phyloP scores from a whole-genome alignment of 2,797 vertebrate genomes.

The Heteromormyrus szaboi region DNA sequence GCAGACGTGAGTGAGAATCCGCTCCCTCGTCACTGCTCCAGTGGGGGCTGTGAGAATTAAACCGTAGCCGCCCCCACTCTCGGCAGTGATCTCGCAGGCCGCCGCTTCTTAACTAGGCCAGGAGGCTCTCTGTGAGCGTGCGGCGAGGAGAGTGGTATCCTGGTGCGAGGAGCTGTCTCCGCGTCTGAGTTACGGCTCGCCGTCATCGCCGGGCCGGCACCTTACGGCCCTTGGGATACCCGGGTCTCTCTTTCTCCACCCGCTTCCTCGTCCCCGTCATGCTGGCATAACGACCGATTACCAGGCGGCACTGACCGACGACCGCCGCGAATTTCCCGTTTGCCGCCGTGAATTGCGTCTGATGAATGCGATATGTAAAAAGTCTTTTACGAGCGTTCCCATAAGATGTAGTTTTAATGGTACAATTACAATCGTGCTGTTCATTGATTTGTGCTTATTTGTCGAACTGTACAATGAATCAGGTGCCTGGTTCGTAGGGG shows the following conservation, averaged over 20 bases:
- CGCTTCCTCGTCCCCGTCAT: neutral
- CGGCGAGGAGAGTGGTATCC: neutral
- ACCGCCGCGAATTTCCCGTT: too few species aligned
- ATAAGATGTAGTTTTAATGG: constrained; percentile 1
- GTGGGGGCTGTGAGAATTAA: neutral
- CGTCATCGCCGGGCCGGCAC: neutral
- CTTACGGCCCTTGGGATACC: neutral
- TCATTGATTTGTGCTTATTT: neutral
- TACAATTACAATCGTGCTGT: neutral
- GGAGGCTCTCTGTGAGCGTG: neutral
- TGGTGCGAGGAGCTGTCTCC: neutral
- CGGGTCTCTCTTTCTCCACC: neutral
- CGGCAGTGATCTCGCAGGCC: neutral
- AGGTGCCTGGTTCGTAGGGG: neutral
- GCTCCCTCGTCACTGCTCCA: neutral
- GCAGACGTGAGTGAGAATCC: neutral
- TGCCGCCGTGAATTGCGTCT: neutral
- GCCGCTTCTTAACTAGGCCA: neutral
- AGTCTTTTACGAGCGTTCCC: neutral
- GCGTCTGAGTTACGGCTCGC: neutral
- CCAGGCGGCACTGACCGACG: neutral
- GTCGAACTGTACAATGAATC: neutral
- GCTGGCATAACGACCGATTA: neutral
- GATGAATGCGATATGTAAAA: neutral
- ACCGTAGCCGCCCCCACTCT: neutral